Base-by-base conservation (phyloP, 2,797 vertebrate species). In the Gallinago solitaria region DNA sequence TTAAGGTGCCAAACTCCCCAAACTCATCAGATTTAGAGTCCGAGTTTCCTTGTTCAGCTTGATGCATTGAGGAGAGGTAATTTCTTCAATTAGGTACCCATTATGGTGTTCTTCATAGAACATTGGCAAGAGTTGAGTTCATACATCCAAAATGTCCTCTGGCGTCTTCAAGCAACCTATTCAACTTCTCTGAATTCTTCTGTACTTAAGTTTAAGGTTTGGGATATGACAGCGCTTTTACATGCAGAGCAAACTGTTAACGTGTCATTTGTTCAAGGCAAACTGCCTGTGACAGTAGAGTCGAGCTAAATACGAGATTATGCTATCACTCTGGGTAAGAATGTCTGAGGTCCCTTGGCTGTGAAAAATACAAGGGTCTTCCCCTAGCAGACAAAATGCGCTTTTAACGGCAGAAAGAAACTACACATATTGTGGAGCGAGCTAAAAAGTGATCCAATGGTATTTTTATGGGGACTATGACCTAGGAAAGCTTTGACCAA, bases 401-500 rank as follows among this genome's bases (percentile, higher is more conserved):
- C 12, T 54, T 39, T 63, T 88, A 50, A 16, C 7, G 53, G 27
- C 17, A 37, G 61, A 53, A 90, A 45, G 12, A 53, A 86, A 78
- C 53, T 4, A 30, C 0, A 1, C 3, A 0, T 47, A 23, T 17
- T 0, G 1, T 4, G 9, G 37, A 33, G 28, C 45, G 23, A 61
- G 16, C 21, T 69, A 32, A 79, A 56, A 43, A 3, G 6, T 17
- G 33, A 28, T 76, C 39, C 77, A 21, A 3, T 27, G 21, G 12
- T 64, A 32, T 48, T 48, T 89, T 60, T 73, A n/a, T 43, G 51
- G 50, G 18, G 7, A 11, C 14, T 61, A 3, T 37, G 41, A 33
- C 11, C 7, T 61, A 39, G 41, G 30, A 37, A 92, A 28, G 9
- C 43, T 84, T 87, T 74, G 47, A 41, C 50, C 4, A 2, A 53